phyloP scores from a whole-genome alignment of 2,113 vertebrate genomes.

The Pitta sordida region DNA sequence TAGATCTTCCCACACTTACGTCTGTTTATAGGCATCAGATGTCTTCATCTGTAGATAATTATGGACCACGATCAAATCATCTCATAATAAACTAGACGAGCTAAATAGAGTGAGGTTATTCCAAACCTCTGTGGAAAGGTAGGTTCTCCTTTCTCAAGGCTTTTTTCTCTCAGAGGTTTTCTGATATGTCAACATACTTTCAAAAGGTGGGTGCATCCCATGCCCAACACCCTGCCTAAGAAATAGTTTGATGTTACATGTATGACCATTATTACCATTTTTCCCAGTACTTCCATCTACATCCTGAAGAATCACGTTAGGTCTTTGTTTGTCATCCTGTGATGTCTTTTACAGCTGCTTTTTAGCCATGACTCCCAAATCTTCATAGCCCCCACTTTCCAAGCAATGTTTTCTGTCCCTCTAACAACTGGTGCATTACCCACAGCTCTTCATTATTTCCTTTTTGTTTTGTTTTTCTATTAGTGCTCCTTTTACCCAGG shows the following conservation, averaged over 20 bases:
- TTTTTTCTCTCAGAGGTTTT: neutral
- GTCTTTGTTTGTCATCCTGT: neutral
- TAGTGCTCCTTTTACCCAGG: neutral
- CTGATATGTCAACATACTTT: neutral
- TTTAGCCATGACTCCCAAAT: neutral
- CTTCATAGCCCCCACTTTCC: neutral
- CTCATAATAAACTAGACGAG: neutral
- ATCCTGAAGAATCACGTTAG: neutral
- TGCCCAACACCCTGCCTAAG: rapidly evolving
- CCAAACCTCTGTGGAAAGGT: neutral
- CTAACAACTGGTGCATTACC: neutral
- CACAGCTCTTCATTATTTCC: neutral
- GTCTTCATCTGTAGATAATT: neutral
- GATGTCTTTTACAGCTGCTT: neutral
- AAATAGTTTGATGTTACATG: rapidly evolving
- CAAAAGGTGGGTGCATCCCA: neutral
- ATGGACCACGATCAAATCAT: neutral
- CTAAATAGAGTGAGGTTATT: neutral
- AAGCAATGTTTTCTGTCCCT: neutral
- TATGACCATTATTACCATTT: neutral
- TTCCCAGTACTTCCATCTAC: neutral
- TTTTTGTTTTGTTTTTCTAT: neutral
- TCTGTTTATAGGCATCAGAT: neutral
- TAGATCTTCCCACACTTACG: neutral
- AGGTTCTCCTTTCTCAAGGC: neutral